Evolutionary conservation across 2,797 vertebrate genomes (phyloP).

Genomic region (Scarus forsteni): DNA sequence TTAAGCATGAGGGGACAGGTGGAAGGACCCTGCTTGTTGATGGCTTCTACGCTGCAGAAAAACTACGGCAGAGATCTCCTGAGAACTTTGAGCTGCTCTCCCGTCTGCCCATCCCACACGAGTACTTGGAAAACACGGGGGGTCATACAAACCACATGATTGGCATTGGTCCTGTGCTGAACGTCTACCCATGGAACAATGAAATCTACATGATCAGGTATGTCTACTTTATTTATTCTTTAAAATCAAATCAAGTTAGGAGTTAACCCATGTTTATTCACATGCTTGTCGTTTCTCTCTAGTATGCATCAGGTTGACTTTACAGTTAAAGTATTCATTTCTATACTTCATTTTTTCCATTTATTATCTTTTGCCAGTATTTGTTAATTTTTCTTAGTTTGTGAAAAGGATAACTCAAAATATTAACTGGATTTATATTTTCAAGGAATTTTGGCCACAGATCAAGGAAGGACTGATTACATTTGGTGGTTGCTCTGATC

Average conservation of each 20-base stretch:
- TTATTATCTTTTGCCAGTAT: no score
- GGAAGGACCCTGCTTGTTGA: constrained; percentile 93
- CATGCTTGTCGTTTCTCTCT: neutral
- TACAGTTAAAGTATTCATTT: no score
- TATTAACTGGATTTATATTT: no score
- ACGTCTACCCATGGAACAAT: constrained; percentile 93
- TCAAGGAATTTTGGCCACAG: no score
- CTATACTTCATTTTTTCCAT: no score
- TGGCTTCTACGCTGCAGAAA: constrained; percentile 91
- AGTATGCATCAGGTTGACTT: no score
- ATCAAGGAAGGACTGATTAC: no score
- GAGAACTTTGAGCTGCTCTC: constrained; percentile 89
- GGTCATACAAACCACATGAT: constrained; percentile 90
- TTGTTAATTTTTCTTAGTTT: no score
- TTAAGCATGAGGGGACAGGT: constrained; percentile 92
- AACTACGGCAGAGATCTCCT: constrained; percentile 80
- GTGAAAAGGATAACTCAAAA: no score
- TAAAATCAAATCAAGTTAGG: neutral
- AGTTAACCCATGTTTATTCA: neutral
- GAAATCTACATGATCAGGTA: constrained; percentile 94
- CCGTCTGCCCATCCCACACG: constrained; percentile 88
- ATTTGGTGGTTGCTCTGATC: no score
- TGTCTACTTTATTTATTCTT: neutral
- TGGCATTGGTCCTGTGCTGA: constrained; percentile 90
- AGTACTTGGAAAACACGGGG: constrained; percentile 88